Evolutionary conservation across 2,888 invertebrate genomes (phyloP).

Genomic region (Callimorpha dominula): DNA sequence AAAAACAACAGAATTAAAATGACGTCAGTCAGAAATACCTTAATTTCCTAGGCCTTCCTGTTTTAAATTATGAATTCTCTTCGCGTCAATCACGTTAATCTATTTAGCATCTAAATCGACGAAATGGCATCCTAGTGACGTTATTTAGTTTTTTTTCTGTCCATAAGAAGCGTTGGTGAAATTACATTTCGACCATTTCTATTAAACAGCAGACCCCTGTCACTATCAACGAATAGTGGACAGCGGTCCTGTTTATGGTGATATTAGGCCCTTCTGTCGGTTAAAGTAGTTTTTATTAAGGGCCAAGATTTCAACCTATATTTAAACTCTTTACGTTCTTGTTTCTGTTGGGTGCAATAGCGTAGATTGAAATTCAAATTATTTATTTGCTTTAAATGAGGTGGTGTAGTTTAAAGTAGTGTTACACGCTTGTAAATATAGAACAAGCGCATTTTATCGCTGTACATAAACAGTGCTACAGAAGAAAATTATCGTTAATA

Average conservation of each 20-base stretch:
- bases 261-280: conserved; percentile 31
- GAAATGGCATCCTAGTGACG: conserved; percentile 1
- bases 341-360: not conserved
- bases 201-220: conserved; percentile 24
- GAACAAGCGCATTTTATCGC: too few species aligned
- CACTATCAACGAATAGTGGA: conserved; percentile 36
- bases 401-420: too few species aligned
- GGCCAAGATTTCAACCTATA: conserved; percentile 6
- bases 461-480: too few species aligned
- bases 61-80: not conserved
- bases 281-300: conserved; percentile 11
- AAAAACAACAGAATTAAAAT: too few species aligned
- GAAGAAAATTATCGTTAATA: too few species aligned
- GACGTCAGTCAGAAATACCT: too few species aligned
- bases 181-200: conserved; percentile 21
- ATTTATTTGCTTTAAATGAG: not conserved
- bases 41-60: too few species aligned
- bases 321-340: not conserved
- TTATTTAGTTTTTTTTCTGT: conserved; percentile 14
- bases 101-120: conserved; percentile 8
- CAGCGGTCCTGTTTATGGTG: conserved; percentile 57
- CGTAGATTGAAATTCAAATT: not conserved
- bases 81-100: not conserved
- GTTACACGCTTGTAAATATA: too few species aligned
- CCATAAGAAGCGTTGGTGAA: conserved; percentile 3